phyloP scores from a whole-genome alignment of 2,113 vertebrate species.

The Edolisoma coerulescens region DNA sequence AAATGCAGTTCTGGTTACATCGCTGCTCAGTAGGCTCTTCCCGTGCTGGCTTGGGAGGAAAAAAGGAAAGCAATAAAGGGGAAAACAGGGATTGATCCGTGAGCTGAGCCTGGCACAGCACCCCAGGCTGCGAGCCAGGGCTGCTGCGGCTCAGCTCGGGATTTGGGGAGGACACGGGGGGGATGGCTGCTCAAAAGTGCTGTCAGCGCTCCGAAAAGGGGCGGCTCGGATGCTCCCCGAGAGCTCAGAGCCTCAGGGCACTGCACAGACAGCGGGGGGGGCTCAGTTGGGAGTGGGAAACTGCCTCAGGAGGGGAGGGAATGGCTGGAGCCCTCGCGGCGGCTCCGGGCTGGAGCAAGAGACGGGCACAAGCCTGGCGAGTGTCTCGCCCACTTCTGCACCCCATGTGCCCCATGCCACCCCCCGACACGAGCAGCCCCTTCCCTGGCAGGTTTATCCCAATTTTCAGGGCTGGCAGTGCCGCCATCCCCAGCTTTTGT shows the following conservation, averaged over 20 bases:
- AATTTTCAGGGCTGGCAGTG: fast-evolving
- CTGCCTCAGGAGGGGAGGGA: background rate
- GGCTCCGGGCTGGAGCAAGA: background rate
- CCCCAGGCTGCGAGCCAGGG: fast-evolving
- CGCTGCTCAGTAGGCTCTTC: background rate
- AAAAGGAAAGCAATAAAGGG: background rate
- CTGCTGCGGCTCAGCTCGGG: background rate
- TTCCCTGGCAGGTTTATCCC: background rate
- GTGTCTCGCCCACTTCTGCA: background rate
- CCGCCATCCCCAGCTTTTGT: background rate
- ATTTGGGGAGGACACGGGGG: background rate
- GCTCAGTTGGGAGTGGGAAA: fast-evolving
- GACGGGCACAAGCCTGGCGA: fast-evolving
- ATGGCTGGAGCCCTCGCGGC: fast-evolving
- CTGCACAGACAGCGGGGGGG: background rate
- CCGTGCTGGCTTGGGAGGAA: background rate
- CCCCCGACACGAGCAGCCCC: fast-evolving
- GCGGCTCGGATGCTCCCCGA: fast-evolving
- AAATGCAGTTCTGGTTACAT: background rate
- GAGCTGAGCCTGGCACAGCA: background rate
- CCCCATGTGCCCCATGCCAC: fast-evolving
- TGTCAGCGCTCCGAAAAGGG: fast-evolving
- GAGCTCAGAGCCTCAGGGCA: background rate
- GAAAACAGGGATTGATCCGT: background rate
- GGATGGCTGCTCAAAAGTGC: background rate